Evolutionary conservation across 2,113 vertebrate genomes (phyloP), one percentile per base, ranked within the genome.

Genomic region (Diphyllodes magnificus): DNA sequence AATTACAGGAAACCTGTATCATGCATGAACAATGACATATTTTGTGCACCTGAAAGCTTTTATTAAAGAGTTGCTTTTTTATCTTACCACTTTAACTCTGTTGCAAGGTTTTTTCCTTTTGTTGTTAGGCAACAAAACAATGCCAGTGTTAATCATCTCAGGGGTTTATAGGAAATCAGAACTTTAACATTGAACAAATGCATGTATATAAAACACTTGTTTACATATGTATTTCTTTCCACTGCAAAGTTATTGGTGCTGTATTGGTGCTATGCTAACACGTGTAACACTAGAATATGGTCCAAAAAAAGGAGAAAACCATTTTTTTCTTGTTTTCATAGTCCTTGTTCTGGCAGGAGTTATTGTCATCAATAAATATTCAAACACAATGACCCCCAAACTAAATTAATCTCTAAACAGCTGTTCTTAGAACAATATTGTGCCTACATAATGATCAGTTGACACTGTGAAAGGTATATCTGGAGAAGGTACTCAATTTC

Each of bases 171-270:
- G 7, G 22, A 73, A 51, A 72, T 47, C 18, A 56, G 19, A 49
- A 42, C 15, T 61, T 61, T 27, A 49, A 35, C 6, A 35, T 4
- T 54, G 17, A 23, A 27, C 7, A 31, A 49, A 23, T 25, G 40
- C 0, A 0, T 15, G 10, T 8, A 9, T 18, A 12, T 30, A 10
- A 14, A 73, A 39, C 10, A 21, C 6, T 44, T n/a, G 15, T 24
- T 45, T 40, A 6, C 2, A 54, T 61, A 21, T 4, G 17, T 0
- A 0, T 50, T 93, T 70, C 27, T 81, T 63, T 63, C 27, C 21
- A 44, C 21, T 54, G 27, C 8, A 51, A 83, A 92, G 3, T 33
- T 92, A 18, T 39, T 83, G 9, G 8, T 50, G 13, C 10, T 85
- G 12, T 42, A 70, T 6, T 20, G 8, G 4, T 59, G 42, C 1